Percentiles rank a stretch among this genome's conserved stretches.
phyloP scores from a whole-genome alignment of 2,888 invertebrate species.

The Melinaea menophilus region DNA sequence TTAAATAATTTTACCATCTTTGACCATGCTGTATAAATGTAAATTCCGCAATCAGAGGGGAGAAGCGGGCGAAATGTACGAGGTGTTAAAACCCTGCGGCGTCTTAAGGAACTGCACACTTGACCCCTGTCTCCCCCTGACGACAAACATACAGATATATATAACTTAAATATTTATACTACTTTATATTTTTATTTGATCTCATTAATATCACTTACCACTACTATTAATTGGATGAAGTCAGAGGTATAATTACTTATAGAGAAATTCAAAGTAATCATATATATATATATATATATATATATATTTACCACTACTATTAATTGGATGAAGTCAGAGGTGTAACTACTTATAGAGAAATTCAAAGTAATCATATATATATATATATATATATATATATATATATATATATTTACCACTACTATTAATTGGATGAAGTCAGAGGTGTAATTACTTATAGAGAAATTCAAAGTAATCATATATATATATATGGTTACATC shows the following conservation, averaged over 20 bases:
- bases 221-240: too few relatives aligned
- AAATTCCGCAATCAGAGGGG: slow-evolving; percentile 31
- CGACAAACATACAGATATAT: slow-evolving; percentile 11
- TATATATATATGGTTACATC: slow-evolving; percentile 25
- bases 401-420: neutral
- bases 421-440: too few relatives aligned
- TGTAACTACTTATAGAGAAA: neutral
- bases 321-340: too few relatives aligned
- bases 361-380: neutral
- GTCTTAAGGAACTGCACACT: slow-evolving; percentile 58
- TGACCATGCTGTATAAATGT: slow-evolving; percentile 39
- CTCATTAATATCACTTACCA: too few relatives aligned
- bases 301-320: neutral
- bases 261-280: neutral
- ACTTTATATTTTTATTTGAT: too few relatives aligned
- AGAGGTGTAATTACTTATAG: neutral
- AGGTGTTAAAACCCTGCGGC: slow-evolving; percentile 60
- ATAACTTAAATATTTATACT: neutral
- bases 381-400: too few relatives aligned
- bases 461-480: neutral
- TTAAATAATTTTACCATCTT: neutral
- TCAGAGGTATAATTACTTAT: neutral
- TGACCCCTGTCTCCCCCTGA: slow-evolving; percentile 37
- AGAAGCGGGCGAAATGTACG: slow-evolving; percentile 40
- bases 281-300: neutral